phyloP scores from a whole-genome alignment of 2,888 invertebrate species.

The Hydriomena furcata region DNA sequence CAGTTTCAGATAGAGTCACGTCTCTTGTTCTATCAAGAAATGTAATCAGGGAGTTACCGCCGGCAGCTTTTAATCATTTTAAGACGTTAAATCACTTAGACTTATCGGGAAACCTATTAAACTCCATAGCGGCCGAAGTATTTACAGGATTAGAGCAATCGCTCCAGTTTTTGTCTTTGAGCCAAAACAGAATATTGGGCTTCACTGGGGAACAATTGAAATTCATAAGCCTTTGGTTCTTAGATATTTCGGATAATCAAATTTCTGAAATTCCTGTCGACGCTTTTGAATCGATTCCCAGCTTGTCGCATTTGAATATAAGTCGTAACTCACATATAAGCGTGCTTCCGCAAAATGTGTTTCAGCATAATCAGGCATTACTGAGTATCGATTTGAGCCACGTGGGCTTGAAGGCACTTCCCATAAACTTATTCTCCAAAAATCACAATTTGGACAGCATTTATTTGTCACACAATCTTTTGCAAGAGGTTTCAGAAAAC shows the following conservation, averaged over 20 bases:
- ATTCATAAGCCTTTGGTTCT: constrained; percentile 85
- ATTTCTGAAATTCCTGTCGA: constrained; percentile 88
- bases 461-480: constrained; percentile 87
- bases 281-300: constrained; percentile 86
- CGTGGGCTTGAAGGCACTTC: constrained; percentile 88
- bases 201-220: constrained; percentile 86
- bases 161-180: constrained; percentile 87
- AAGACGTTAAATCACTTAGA: constrained; percentile 88
- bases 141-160: constrained; percentile 90
- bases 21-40: constrained; percentile 91
- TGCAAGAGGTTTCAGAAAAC: constrained; percentile 90
- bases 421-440: constrained; percentile 88
- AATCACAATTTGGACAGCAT: constrained; percentile 86
- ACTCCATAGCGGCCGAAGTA: constrained; percentile 87
- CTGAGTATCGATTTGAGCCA: constrained; percentile 88
- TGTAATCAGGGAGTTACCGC: constrained; percentile 92
- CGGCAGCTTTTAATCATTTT: constrained; percentile 91
- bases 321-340: constrained; percentile 89
- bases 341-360: constrained; percentile 85
- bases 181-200: constrained; percentile 88
- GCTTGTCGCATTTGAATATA: constrained; percentile 88
- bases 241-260: constrained; percentile 92
- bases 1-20: constrained; percentile 88
- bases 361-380: constrained; percentile 88
- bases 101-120: constrained; percentile 90